Evolutionary conservation across 1,140 invertebrate species (phyloP).

Genomic region (Physella acuta): DNA sequence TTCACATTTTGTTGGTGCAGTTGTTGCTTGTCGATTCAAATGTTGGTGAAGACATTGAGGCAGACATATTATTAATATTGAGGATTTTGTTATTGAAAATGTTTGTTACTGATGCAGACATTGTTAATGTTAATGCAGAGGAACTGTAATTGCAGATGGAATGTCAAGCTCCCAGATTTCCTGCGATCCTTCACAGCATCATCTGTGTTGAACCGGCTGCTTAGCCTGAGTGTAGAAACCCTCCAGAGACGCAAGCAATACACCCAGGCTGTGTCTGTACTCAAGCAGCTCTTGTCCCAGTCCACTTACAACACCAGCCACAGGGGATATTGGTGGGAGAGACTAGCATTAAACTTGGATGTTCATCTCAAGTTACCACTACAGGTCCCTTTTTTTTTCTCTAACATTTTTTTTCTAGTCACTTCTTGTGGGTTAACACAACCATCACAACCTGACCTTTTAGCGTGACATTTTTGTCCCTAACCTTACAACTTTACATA

Average conservation of each 20-base stretch:
- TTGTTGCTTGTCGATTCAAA: too few relatives aligned
- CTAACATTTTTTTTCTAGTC: background rate
- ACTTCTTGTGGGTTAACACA: too few relatives aligned
- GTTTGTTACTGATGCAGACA: background rate
- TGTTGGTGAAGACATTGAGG: too few relatives aligned
- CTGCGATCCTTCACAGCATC: conserved; percentile 62
- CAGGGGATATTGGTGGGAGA: conserved; percentile 64
- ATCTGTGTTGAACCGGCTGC: conserved; percentile 57
- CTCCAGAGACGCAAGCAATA: conserved; percentile 62
- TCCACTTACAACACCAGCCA: conserved; percentile 57
- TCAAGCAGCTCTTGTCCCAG: conserved; percentile 61
- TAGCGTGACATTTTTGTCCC: too few relatives aligned
- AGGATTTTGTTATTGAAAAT: too few relatives aligned
- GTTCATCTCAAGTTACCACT: conserved; percentile 62
- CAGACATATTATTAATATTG: too few relatives aligned
- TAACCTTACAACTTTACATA: too few relatives aligned
- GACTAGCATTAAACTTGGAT: conserved; percentile 63
- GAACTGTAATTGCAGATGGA: conserved; percentile 38
- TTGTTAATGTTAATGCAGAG: too few relatives aligned
- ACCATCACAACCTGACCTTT: too few relatives aligned
- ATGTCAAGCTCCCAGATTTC: conserved; percentile 57
- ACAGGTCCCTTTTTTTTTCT: conserved; percentile 40
- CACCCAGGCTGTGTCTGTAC: conserved; percentile 58
- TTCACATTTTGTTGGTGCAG: too few relatives aligned
- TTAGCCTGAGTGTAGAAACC: conserved; percentile 62